Conservation (phyloP, 2,888 invertebrate genomes). For the Digitonthophagus gazella region DNA sequence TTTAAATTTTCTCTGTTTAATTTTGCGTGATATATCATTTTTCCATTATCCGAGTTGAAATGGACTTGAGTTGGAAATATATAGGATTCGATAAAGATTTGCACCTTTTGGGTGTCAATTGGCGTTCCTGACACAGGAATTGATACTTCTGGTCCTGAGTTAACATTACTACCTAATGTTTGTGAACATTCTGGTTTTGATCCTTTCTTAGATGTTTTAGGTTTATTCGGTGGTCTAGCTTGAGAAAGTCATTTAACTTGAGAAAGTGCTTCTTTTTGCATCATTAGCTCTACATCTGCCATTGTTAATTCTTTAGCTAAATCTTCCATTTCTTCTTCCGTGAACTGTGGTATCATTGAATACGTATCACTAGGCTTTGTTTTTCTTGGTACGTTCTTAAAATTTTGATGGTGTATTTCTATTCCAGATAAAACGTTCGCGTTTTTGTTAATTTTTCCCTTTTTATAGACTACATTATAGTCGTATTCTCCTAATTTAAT, state of each 20-base stretch:
- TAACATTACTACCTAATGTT: constrained; percentile 5
- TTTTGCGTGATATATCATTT: constrained; percentile 2
- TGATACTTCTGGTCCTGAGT: neutral
- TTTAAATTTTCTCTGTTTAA: neutral
- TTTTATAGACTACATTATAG: too few relatives aligned
- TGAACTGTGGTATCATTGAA: constrained; percentile 14
- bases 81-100: constrained; percentile 12
- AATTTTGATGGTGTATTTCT: too few relatives aligned
- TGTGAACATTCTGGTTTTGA: constrained; percentile 1
- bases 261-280: too few relatives aligned
- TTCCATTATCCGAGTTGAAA: neutral
- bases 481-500: too few relatives aligned
- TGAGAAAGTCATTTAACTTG: too few relatives aligned
- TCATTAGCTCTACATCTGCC: too few relatives aligned
- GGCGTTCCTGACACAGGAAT: constrained; percentile 14
- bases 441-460: neutral
- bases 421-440: neutral
- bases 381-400: neutral
- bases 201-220: neutral
- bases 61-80: neutral
- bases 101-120: constrained; percentile 14
- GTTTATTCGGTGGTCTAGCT: neutral
- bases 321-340: constrained; percentile 15
- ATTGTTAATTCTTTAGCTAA: neutral
- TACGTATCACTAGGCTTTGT: too few relatives aligned